These are phyloP conservation scores for Aethina tumida DNA, from an alignment of 1,140 invertebrate genomes.

Conservation along the genomic window DNA sequence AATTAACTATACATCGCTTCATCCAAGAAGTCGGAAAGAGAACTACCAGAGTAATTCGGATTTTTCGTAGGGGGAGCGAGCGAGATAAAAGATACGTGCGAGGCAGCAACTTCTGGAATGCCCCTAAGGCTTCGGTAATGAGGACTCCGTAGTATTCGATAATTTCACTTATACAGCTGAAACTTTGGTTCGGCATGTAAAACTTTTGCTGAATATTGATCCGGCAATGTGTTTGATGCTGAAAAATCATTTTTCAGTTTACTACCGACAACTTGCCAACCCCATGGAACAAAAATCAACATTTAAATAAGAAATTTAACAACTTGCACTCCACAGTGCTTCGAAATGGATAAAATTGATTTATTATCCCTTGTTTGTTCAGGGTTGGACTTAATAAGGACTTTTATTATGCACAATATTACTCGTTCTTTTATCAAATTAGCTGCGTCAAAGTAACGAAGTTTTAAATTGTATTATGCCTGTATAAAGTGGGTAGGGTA, in stretches of 20 bases:
- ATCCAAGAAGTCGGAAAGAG: too few relatives aligned
- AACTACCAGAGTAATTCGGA: too few relatives aligned
- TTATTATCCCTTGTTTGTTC: not conserved
- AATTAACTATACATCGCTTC: too few relatives aligned
- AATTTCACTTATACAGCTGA: constrained; percentile 18
- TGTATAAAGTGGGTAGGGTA: too few relatives aligned
- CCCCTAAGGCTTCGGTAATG: constrained; percentile 22
- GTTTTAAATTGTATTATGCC: too few relatives aligned
- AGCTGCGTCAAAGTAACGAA: too few relatives aligned
- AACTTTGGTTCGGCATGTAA: constrained; percentile 20
- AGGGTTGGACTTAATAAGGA: too few relatives aligned
- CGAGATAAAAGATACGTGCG: too few relatives aligned
- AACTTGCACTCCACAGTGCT: not conserved
- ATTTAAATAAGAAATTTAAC: not conserved
- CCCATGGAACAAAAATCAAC: not conserved
- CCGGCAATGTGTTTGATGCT: not conserved
- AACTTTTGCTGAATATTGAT: constrained; percentile 17
- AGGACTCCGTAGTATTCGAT: constrained; percentile 19
- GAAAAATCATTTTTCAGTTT: not conserved
- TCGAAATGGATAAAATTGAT: not conserved
- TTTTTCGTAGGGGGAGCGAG: too few relatives aligned
- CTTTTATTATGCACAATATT: too few relatives aligned
- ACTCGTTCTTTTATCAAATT: too few relatives aligned
- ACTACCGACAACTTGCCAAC: not conserved
- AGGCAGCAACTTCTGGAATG: constrained; percentile 15